phyloP scores from a whole-genome alignment of 2,888 invertebrate species.

The Caenorhabditis sp. region DNA sequence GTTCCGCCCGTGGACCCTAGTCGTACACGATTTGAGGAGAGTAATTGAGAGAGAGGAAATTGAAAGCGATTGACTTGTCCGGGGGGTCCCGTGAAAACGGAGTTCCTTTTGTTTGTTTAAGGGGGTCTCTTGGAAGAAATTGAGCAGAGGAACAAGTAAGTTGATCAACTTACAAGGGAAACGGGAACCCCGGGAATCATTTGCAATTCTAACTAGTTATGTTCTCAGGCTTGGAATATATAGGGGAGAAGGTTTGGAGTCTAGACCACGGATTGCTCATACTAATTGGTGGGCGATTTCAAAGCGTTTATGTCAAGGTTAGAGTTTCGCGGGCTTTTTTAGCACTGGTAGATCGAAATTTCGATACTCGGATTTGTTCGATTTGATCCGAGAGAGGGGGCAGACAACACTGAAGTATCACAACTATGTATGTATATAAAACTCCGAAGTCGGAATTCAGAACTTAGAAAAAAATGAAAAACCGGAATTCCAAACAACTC shows the following conservation, averaged over 20 bases:
- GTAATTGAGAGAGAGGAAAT: conserved; percentile 61
- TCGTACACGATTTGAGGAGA: conserved; percentile 4
- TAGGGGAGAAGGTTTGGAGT: no score
- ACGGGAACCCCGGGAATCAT: neutral
- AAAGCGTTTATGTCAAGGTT: no score
- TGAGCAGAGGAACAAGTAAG: neutral
- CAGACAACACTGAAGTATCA: no score
- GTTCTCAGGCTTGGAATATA: neutral
- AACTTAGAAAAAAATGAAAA: no score
- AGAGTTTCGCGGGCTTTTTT: no score
- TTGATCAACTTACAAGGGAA: conserved; percentile 35
- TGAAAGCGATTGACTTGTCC: conserved; percentile 8
- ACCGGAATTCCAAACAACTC: conserved; percentile 49
- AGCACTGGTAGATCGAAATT: no score
- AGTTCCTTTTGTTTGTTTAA: conserved; percentile 19
- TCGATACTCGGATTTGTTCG: no score
- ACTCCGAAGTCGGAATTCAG: no score
- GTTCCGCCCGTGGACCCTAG: conserved; percentile 2
- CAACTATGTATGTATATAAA: no score
- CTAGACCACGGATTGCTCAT: no score
- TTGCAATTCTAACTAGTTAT: conserved; percentile 43
- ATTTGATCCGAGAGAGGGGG: no score
- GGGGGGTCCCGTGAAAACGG: neutral
- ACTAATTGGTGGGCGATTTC: no score
- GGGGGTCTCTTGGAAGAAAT: neutral